Evolutionary conservation across 2,888 invertebrate species (phyloP).

Genomic region (Oscheius sp.): DNA sequence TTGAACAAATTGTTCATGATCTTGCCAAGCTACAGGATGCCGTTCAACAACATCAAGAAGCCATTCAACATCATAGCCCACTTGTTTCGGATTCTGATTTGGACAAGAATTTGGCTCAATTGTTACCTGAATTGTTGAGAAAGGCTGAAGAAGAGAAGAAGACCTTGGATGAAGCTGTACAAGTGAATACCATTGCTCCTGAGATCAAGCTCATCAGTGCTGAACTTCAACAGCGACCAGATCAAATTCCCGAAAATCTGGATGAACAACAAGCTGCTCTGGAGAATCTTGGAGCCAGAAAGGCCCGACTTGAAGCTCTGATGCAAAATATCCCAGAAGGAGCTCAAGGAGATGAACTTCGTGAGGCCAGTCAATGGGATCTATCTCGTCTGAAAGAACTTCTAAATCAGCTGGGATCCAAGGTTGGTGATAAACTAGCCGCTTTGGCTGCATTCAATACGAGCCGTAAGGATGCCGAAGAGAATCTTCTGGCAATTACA

Average conservation of each 20-base stretch:
- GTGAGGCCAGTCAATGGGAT: conserved; percentile 55
- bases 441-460: conserved; percentile 58
- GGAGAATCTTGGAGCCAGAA: conserved; percentile 50
- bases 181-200: conserved; percentile 48
- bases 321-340: conserved; percentile 43
- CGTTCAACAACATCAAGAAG: conserved; percentile 37
- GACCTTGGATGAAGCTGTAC: conserved; percentile 41
- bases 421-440: conserved; percentile 56
- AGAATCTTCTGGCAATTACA: conserved; percentile 48
- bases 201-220: conserved; percentile 46
- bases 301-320: conserved; percentile 48
- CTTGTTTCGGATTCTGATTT: conserved; percentile 43
- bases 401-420: conserved; percentile 48
- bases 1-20: conserved; percentile 42
- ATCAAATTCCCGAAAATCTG: conserved; percentile 41
- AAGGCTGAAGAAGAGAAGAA: conserved; percentile 33
- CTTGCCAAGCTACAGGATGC: conserved; percentile 38
- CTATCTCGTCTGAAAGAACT: conserved; percentile 53
- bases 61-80: conserved; percentile 24
- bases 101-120: conserved; percentile 40
- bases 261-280: conserved; percentile 50
- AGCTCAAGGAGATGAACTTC: conserved; percentile 49
- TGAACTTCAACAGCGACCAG: conserved; percentile 44
- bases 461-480: conserved; percentile 54
- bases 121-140: neutral